Conservation (phyloP, 2,888 invertebrate species). For the Drosophila multiciliata region DNA sequence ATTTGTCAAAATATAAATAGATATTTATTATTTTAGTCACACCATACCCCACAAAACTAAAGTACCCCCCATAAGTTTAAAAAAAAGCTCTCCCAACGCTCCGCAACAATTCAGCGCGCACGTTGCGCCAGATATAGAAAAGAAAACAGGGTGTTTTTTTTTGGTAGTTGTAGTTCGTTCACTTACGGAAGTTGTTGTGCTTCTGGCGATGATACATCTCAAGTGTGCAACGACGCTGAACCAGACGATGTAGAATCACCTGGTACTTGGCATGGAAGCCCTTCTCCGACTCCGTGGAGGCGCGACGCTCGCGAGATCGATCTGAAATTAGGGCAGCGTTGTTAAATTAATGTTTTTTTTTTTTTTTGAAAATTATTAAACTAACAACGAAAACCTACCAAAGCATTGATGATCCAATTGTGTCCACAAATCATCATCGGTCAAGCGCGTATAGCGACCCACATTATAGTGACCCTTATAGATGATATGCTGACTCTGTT, state of each 20-base stretch:
- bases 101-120: constrained; percentile 51
- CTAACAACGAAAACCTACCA: constrained; percentile 62
- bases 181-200: constrained; percentile 93
- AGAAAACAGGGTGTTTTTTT: constrained; percentile 48
- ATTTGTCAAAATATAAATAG: neutral
- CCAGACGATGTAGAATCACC: constrained; percentile 94
- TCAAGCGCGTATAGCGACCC: constrained; percentile 91
- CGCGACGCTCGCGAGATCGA: constrained; percentile 85
- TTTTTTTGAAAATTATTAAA: too few relatives aligned
- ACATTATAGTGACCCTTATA: constrained; percentile 91
- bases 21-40: neutral
- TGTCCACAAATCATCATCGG: constrained; percentile 90
- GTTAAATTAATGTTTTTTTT: neutral
- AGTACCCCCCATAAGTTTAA: neutral
- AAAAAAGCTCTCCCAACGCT: constrained; percentile 41
- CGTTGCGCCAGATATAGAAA: constrained; percentile 77
- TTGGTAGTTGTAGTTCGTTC: neutral
- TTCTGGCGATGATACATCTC: constrained; percentile 95
- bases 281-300: constrained; percentile 92
- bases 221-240: constrained; percentile 94
- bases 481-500: constrained; percentile 86
- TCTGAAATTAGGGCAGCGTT: constrained; percentile 60
- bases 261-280: constrained; percentile 94
- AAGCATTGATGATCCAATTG: constrained; percentile 85
- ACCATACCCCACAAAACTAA: neutral